These are phyloP conservation scores for Microcebus tavaratra DNA, from an alignment of 2,113 vertebrate genomes.

Conservation along the genomic window DNA sequence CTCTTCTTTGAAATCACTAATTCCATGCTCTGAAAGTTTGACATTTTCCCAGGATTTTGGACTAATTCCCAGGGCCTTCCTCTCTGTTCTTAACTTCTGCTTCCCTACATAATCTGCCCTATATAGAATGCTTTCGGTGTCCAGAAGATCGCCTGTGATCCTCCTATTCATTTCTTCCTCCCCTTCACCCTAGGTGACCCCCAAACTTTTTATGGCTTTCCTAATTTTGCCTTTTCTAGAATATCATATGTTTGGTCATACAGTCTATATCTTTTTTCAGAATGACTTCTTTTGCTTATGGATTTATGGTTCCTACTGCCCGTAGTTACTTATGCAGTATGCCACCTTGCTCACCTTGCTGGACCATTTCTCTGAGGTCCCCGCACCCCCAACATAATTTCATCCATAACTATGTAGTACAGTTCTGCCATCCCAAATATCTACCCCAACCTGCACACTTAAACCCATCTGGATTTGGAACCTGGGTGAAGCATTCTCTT, in stretches of 20 bases:
- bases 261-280: background rate
- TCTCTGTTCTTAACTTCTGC: background rate
- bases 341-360: background rate
- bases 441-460: background rate
- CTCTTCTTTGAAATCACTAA: background rate
- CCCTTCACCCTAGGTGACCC: background rate
- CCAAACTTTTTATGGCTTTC: background rate
- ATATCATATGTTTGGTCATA: background rate
- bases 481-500: background rate
- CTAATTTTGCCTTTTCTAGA: background rate
- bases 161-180: background rate
- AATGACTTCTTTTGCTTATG: background rate
- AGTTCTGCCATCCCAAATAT: background rate
- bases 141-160: background rate
- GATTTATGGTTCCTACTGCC: rapidly evolving
- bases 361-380: background rate
- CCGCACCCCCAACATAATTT: background rate
- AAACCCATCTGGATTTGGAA: background rate
- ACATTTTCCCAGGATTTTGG: background rate
- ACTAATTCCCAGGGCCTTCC: background rate
- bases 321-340: too few relatives aligned
- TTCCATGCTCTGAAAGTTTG: background rate
- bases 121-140: background rate
- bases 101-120: background rate
- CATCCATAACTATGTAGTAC: background rate